These are phyloP conservation scores for Venusia cambrica DNA, from an alignment of 2,888 invertebrate species.

Conservation along the genomic window DNA sequence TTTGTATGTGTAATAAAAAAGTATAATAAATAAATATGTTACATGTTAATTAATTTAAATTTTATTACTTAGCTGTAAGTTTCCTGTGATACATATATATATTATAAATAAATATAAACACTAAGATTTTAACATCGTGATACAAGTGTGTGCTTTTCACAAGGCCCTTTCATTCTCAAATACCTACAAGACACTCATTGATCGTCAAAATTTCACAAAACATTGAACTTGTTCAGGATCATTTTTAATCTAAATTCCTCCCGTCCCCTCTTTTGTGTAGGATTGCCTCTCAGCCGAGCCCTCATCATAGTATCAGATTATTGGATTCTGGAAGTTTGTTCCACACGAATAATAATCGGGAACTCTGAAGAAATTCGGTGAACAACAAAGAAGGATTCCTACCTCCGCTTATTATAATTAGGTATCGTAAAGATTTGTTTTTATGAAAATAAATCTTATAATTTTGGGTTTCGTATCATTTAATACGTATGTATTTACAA, in stretches of 20 bases:
- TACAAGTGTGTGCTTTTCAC: background rate
- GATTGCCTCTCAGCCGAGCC: conserved; percentile 41
- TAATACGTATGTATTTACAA: too few relatives aligned
- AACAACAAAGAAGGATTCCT: conserved; percentile 14
- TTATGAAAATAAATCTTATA: too few relatives aligned
- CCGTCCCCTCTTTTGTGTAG: conserved; percentile 56
- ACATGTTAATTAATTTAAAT: too few relatives aligned
- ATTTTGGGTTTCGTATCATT: too few relatives aligned
- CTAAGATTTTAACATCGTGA: too few relatives aligned
- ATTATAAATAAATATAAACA: too few relatives aligned
- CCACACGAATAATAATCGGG: conserved; percentile 48
- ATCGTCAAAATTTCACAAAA: conserved; percentile 53
- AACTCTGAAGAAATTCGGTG: conserved; percentile 39
- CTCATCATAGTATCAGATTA: conserved; percentile 48
- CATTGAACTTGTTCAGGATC: conserved; percentile 60
- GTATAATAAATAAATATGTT: too few relatives aligned
- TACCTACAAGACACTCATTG: conserved; percentile 37
- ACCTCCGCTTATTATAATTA: too few relatives aligned
- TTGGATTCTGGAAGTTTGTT: conserved; percentile 55
- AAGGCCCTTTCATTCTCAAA: background rate
- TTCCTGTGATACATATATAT: too few relatives aligned
- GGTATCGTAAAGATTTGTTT: too few relatives aligned
- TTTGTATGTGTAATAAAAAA: too few relatives aligned
- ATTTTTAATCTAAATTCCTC: conserved; percentile 74
- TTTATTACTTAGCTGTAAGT: too few relatives aligned